Evolutionary conservation across 2,113 vertebrate genomes (phyloP).

Genomic region (Morphnarchus princeps): DNA sequence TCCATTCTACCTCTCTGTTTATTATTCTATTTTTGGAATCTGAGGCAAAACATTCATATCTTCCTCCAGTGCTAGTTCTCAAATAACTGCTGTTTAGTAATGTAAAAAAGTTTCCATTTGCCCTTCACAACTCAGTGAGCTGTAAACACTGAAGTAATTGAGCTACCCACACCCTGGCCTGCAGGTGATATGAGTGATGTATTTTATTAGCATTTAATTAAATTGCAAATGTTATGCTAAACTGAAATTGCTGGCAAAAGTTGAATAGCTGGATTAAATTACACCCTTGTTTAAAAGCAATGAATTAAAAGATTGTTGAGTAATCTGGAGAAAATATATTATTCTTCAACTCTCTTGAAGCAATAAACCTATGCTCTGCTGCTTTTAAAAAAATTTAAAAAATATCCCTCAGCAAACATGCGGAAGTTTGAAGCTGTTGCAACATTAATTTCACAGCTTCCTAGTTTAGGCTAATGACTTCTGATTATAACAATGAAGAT

Average conservation of each 20-base stretch:
- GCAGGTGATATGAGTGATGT: constrained; percentile 27
- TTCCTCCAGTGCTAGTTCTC: background rate
- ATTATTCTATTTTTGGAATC: constrained; percentile 14
- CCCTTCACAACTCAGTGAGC: constrained; percentile 44
- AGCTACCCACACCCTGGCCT: background rate
- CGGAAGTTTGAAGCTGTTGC: background rate
- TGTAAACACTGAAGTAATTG: constrained; percentile 52
- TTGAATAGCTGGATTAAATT: background rate
- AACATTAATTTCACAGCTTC: constrained; percentile 31
- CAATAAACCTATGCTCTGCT: background rate
- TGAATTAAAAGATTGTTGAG: background rate
- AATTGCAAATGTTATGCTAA: constrained; percentile 41
- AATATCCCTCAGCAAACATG: background rate
- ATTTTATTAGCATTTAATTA: constrained; percentile 56
- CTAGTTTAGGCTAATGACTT: constrained; percentile 26
- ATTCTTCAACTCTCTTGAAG: background rate
- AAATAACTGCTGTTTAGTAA: background rate
- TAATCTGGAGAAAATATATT: background rate
- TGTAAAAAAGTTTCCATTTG: constrained; percentile 16
- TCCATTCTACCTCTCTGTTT: background rate
- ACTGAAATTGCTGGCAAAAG: constrained; percentile 35
- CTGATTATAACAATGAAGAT: background rate
- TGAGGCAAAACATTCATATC: background rate
- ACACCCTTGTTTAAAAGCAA: background rate
- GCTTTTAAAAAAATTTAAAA: background rate